Evolutionary conservation across 2,797 vertebrate genomes (phyloP).

Genomic region (Tamandua tetradactyla): DNA sequence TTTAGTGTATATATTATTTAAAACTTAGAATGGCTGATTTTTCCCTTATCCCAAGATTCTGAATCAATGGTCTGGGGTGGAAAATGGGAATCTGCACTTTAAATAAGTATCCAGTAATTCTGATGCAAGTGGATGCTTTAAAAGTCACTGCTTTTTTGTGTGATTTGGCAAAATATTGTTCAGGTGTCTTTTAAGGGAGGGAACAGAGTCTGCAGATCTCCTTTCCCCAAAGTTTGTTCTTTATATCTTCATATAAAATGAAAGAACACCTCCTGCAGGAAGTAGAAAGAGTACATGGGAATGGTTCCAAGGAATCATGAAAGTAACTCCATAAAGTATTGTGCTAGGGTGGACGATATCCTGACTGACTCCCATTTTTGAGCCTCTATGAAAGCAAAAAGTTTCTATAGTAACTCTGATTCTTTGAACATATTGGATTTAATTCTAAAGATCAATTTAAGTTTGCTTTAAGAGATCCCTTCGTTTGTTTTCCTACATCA

Average conservation of each 20-base stretch:
- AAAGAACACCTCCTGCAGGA: neutral
- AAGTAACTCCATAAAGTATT: neutral
- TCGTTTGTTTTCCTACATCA: neutral
- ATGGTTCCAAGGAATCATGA: neutral
- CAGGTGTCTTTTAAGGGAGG: neutral
- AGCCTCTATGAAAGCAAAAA: neutral
- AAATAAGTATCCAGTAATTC: neutral
- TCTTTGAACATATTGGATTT: neutral
- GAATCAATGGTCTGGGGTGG: neutral
- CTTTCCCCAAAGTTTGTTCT: neutral
- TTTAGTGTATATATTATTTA: neutral
- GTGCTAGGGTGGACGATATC: neutral
- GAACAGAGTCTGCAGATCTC: neutral
- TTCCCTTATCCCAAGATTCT: neutral
- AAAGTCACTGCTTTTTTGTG: neutral
- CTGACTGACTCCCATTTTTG: neutral
- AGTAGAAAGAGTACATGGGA: neutral
- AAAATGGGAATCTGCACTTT: neutral
- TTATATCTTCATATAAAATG: neutral
- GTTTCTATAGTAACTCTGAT: neutral
- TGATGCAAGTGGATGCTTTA: neutral
- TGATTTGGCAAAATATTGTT: neutral
- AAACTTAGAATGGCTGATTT: neutral
- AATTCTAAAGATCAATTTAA: slow-evolving; percentile 9
- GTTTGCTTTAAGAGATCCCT: neutral